Conservation (phyloP, 2,113 vertebrate genomes). For the Condylura cristata region DNA sequence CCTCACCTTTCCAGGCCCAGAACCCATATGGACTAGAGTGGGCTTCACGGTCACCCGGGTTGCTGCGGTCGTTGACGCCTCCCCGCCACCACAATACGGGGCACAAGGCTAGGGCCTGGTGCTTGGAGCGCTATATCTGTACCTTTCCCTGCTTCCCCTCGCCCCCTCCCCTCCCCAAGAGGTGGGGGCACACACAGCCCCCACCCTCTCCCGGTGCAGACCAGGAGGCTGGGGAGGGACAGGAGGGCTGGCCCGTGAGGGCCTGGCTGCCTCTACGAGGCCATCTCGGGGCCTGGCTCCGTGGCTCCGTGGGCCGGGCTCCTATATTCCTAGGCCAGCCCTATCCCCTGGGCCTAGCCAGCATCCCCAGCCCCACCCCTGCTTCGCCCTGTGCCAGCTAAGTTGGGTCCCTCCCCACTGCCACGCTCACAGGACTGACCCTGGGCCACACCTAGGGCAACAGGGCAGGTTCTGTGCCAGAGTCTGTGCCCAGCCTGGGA, state of each 20-base stretch:
- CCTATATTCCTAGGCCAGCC: not conserved
- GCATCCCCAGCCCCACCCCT: too few species aligned
- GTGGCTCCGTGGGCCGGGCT: too few species aligned
- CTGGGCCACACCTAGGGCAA: conserved; percentile 8
- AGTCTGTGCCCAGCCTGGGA: conserved; percentile 73
- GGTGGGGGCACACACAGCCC: too few species aligned
- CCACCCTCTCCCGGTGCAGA: too few species aligned
- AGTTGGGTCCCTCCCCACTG: not conserved
- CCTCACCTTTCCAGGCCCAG: not conserved
- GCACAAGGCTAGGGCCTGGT: too few species aligned
- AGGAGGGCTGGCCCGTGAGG: not conserved
- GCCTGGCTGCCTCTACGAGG: too few species aligned
- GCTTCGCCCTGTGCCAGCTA: not conserved
- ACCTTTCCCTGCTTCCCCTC: too few species aligned
- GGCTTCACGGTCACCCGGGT: not conserved
- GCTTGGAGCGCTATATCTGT: too few species aligned
- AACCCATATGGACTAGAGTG: not conserved
- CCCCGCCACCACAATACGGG: not conserved
- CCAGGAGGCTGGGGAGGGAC: too few species aligned
- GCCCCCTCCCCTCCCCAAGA: too few species aligned
- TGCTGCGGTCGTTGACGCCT: not conserved
- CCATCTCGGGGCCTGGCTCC: not conserved
- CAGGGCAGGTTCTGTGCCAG: conserved; percentile 88
- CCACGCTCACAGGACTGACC: not conserved
- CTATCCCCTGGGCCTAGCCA: too few species aligned